Conservation (phyloP, 2,888 invertebrate genomes). For the Neoitamus cyanurus region DNA sequence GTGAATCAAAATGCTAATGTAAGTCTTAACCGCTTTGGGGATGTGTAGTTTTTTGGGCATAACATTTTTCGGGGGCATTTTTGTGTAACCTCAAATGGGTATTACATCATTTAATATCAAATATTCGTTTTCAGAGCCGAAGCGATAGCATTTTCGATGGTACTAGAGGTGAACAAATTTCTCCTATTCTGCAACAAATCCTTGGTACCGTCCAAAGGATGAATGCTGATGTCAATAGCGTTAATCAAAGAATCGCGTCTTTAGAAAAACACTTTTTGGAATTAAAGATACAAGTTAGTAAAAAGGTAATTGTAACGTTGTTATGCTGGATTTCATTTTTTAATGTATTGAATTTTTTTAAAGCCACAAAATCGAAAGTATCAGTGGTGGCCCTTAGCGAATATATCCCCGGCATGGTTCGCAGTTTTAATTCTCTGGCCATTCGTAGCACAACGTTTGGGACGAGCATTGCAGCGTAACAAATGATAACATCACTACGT, state of each 20-base stretch:
- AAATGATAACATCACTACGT: slow-evolving; percentile 27
- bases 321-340: not conserved
- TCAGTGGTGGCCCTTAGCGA: slow-evolving; percentile 73
- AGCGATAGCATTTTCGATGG: slow-evolving; percentile 45
- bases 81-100: not conserved
- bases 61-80: not conserved
- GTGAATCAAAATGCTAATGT: slow-evolving; percentile 43
- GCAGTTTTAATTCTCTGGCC: slow-evolving; percentile 64
- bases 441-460: slow-evolving; percentile 59
- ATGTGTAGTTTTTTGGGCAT: not conserved
- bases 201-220: slow-evolving; percentile 61
- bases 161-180: not conserved
- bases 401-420: slow-evolving; percentile 68
- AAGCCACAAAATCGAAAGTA: slow-evolving; percentile 58
- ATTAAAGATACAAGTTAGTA: slow-evolving; percentile 54
- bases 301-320: not conserved
- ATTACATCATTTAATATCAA: slow-evolving; percentile 15
- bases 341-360: not conserved
- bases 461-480: slow-evolving; percentile 54
- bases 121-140: slow-evolving; percentile 28
- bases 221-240: slow-evolving; percentile 61
- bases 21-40: slow-evolving; percentile 29
- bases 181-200: slow-evolving; percentile 60
- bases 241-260: slow-evolving; percentile 60
- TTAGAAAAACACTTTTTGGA: slow-evolving; percentile 61